Conservation (phyloP, 2,113 vertebrate species). For the Pteropus alecto region DNA sequence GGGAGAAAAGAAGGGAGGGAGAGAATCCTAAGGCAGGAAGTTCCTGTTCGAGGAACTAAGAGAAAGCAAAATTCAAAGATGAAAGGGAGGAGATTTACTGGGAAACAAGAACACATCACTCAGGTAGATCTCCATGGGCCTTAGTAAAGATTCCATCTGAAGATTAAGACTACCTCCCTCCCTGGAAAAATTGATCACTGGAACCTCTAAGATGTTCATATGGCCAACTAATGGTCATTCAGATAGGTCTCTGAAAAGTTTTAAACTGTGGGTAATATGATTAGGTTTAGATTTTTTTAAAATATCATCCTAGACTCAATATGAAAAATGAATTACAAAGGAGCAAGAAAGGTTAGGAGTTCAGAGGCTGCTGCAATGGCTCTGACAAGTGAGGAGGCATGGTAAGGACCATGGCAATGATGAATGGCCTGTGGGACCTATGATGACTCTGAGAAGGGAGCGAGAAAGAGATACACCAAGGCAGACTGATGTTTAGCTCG, state of each 20-base stretch:
- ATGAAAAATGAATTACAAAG: neutral
- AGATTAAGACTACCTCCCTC: no score
- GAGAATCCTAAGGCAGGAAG: neutral
- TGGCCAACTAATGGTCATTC: no score
- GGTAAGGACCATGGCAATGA: rapidly evolving
- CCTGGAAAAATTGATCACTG: no score
- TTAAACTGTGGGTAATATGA: neutral
- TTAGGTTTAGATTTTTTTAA: neutral
- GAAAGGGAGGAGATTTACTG: neutral
- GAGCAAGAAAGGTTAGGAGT: neutral
- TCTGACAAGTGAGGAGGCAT: neutral
- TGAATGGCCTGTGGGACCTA: rapidly evolving
- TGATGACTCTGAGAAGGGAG: neutral
- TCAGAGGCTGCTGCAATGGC: rapidly evolving
- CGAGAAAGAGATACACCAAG: rapidly evolving
- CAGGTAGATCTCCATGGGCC: neutral
- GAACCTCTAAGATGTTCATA: no score
- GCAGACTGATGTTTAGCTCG: rapidly evolving
- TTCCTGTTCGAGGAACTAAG: neutral
- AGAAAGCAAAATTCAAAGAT: neutral
- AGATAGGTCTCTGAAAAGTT: neutral
- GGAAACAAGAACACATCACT: neutral
- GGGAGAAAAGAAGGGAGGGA: neutral
- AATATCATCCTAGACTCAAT: neutral
- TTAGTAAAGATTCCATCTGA: neutral